phyloP scores from a whole-genome alignment of 2,888 invertebrate genomes.

The Uloborus plumipes region DNA sequence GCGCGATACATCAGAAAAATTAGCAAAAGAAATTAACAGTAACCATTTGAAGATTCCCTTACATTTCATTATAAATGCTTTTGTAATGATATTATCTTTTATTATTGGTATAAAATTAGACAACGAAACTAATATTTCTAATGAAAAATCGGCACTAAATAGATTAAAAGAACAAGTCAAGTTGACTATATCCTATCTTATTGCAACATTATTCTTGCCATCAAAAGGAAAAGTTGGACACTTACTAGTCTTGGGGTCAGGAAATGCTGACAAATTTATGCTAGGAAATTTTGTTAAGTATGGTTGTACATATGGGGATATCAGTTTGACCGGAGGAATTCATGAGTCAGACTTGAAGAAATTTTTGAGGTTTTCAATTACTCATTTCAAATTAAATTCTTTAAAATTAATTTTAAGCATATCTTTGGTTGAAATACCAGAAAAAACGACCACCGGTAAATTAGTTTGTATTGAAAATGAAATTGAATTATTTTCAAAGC shows the following conservation, averaged over 20 bases:
- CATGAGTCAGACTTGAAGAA: conserved; percentile 88
- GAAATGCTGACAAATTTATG: conserved; percentile 97
- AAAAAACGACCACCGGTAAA: conserved; percentile 69
- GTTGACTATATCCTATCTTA: conserved; percentile 96
- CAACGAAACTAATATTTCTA: too few relatives aligned
- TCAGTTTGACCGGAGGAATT: conserved; percentile 98
- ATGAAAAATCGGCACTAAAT: too few relatives aligned
- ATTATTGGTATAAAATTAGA: conserved; percentile 76
- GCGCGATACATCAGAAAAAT: conserved; percentile 80
- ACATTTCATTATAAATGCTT: conserved; percentile 86
- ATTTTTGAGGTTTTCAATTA: conserved; percentile 72
- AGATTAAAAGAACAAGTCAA: conserved; percentile 95
- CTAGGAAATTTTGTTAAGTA: conserved; percentile 98
- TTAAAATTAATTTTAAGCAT: conserved; percentile 79
- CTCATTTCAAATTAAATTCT: conserved; percentile 78
- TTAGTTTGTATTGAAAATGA: conserved; percentile 90
- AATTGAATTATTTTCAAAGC: conserved; percentile 87
- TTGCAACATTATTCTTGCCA: conserved; percentile 96
- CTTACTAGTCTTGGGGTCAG: conserved; percentile 88
- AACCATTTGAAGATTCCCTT: conserved; percentile 89
- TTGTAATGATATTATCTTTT: conserved; percentile 87
- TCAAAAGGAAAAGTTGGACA: conserved; percentile 88
- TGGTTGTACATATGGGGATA: conserved; percentile 97
- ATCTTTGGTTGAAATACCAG: too few relatives aligned
- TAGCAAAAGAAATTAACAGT: conserved; percentile 84